Evolutionary conservation across 2,888 invertebrate genomes (phyloP), one percentile per base, ranked within the genome.

Genomic region (Pyrrhosoma nymphula): DNA sequence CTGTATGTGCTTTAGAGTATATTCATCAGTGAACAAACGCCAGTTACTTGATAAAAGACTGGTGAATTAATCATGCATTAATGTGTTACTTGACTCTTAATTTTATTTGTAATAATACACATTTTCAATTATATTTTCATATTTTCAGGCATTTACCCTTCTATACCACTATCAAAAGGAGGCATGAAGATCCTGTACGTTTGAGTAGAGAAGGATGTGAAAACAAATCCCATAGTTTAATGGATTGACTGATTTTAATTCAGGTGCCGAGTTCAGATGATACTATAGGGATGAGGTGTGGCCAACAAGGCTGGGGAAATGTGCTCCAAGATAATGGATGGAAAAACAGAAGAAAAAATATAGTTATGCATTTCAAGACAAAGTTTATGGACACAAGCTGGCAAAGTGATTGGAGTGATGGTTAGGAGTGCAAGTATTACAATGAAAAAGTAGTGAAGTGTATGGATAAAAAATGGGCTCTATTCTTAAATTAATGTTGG

Each of bases 161-260:
- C 63, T 63, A 14, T 16, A 69, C 63, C n/a, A 30, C 39, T 47
- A 39, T 39, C n/a, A 39, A 69, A 47, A 75, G 93, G 93, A n/a
- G 75, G 47, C 23, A 91, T 47, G 26, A 69, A 47, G 56, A 47
- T 60, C 26, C 39, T 75, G 69, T n/a, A 93, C 10, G 30, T 39
- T 63, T 63, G 26, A 93, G 93, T 26, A 35, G 75, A 47, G 39
- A 69, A 93, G 69, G 39, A 93, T 39, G 93, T 69, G 93, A 93
- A 93, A 60, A 47, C 63, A 18, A 55, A 63, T 69, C 47, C 93
- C 93, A 39, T 60, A 69, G 93, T 93, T 93, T n/a, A 39, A 93
- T 47, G 93, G 93, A 93, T 93, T 93, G 93, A 93, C 93, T 93
- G 93, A 93, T 93, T 93, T 93, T 69, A 69, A 93, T 93, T 93